Base-by-base conservation (phyloP, 2,888 invertebrate genomes). In the Himalopsyche tibetana region DNA sequence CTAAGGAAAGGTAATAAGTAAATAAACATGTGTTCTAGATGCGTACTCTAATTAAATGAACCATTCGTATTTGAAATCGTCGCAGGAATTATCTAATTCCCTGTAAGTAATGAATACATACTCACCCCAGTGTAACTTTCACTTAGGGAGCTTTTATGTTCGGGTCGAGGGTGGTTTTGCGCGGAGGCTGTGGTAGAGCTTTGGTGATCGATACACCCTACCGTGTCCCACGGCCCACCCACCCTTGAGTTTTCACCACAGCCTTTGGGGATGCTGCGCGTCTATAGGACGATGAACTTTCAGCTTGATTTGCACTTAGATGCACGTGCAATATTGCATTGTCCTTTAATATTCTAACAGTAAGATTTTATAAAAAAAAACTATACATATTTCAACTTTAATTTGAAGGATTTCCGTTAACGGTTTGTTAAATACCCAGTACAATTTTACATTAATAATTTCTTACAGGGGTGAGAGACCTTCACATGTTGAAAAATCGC, bases 271-370 rank as follows among this genome's bases (percentile, higher is more conserved):
- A 63, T 8, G 8, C 19, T 19, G 63, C 19, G 56, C 19, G n/a
- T n/a, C 63, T 63, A 28, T 63, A 63, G 63, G 63, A 63, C 63
- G 63, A 63, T 63, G 63, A 63, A 63, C 63, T 63, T 63, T 63
- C 19, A 11, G 63, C 19, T n/a, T 19, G 63, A 63, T 63, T 63
- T 28, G 63, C 63, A 63, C 6, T n/a, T 63, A 9, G 63, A 28
- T 63, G 63, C 63, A 63, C 28, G n/a, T 63, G 28, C 28, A 19
- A 9, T 19, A 51, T 51, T 51, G 51, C 51, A 51, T 3, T 51
- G 15, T 51, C 51, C 5, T 4, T 9, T 51, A 51, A 51, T 51
- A 51, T 51, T 51, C 12, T 4, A 51, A 15, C 15, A 51, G 15
- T 15, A 51, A 51, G 51, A 15, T 51, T 51, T 51, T 15, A 5